Evolutionary conservation across 1,140 invertebrate species (phyloP), one percentile per base, ranked within the genome.

Genomic region (Odontomachus brunneus): DNA sequence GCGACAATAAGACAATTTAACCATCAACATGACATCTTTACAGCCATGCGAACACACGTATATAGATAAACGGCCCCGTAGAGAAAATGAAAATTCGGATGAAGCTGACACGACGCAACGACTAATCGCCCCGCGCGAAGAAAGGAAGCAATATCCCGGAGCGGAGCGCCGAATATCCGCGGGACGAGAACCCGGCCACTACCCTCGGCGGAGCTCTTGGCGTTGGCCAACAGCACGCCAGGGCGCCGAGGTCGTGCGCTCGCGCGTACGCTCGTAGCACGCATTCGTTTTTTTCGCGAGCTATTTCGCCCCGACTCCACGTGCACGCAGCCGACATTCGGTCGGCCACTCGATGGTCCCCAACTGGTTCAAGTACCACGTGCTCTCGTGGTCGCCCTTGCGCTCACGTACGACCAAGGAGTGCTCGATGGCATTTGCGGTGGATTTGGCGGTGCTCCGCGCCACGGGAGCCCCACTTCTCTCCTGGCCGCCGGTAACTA

Each of bases 281-380:
- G 38, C 55, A 78, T 57, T 83, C 53, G 38, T 57, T 69, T 87
- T 72, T 84, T 78, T 69, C 51, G 71, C 80, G 44, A 72, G 80
- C 59, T 51, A 62, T 75, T 60, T 76, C 62, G 15, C 65, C 60
- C 71, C 82, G 63, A 65, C 84, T 86, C 84, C 69, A 80, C 84
- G 86, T 87, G 69, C 75, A 75, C 71, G 76, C 59, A 83, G 84
- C 82, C 72, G 67, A 76, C 87, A 81, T 86, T 89, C 81, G 87
- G 86, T 67, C 69, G 91, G 88, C 89, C 90, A 90, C 90, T 89
- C 89, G 71, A 90, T 92, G 90, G 92, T 92, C 92, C 91, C 92
- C 92, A 93, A 93, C 92, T 92, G 92, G 92, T 93, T 93, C 91
- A 93, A 93, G 92, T 93, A 92, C 91, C 92, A 90, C 92, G 92